A percentile compares a stretch with the other conserved stretches of the same genome.
These are phyloP conservation scores for Oscheius onirici DNA, from an alignment of 2,888 invertebrate genomes.

Conservation along the genomic window DNA sequence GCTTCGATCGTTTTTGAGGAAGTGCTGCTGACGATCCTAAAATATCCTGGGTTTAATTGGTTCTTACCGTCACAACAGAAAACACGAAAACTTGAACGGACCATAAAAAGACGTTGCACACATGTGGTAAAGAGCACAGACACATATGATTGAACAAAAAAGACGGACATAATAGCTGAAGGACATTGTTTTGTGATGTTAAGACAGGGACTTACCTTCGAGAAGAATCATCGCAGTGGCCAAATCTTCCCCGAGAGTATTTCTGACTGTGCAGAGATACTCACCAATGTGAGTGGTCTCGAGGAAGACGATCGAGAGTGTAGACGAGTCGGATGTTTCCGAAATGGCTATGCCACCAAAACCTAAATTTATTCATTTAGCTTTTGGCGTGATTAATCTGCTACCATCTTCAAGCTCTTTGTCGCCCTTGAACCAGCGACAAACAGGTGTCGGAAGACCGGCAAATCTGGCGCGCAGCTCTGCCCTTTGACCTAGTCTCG, in stretches of 20 bases:
- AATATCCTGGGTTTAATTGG: background rate
- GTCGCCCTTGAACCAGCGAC: slow-evolving; percentile 62
- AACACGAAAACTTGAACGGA: slow-evolving; percentile 27
- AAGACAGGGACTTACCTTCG: slow-evolving; percentile 50
- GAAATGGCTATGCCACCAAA: slow-evolving; percentile 49
- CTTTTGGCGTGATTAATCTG: background rate
- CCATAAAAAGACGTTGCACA: slow-evolving; percentile 3
- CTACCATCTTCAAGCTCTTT: slow-evolving; percentile 54
- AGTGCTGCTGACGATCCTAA: slow-evolving; percentile 58
- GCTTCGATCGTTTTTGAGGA: slow-evolving; percentile 57
- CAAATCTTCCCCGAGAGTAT: slow-evolving; percentile 64
- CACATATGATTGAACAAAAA: slow-evolving; percentile 18
- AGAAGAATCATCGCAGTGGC: slow-evolving; percentile 62
- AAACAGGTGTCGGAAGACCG: slow-evolving; percentile 58
- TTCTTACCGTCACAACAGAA: slow-evolving; percentile 34
- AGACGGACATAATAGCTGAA: slow-evolving; percentile 26
- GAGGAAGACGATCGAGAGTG: slow-evolving; percentile 51
- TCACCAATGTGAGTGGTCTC: slow-evolving; percentile 61
- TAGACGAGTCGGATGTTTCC: slow-evolving; percentile 44
- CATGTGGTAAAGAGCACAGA: slow-evolving; percentile 9
- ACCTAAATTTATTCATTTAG: slow-evolving; percentile 34
- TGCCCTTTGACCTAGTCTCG: slow-evolving; percentile 49
- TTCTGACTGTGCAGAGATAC: slow-evolving; percentile 65
- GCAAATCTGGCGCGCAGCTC: slow-evolving; percentile 62
- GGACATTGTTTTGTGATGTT: background rate